Evolutionary conservation across 2,888 invertebrate species (phyloP), one percentile per base, ranked within the genome.

Genomic region (Spodoptera picta): DNA sequence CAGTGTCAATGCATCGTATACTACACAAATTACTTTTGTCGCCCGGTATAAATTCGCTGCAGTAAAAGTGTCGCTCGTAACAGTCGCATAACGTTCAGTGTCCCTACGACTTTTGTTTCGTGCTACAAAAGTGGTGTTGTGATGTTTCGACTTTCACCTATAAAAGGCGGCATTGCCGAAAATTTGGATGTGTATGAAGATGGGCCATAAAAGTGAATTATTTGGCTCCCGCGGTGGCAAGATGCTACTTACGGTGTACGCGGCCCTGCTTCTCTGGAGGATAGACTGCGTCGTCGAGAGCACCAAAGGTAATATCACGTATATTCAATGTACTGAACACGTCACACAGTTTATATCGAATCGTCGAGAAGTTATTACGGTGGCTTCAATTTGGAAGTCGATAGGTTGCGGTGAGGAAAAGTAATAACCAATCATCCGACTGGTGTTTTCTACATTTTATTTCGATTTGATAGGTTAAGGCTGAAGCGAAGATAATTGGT

Each of bases 251-350:
- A 91, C 90, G 61, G 64, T 92, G 57, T 93, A 90, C 82, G 83
- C 87, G 58, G 90, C 90, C 57, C 76, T 94, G 75, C 89, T 94
- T 79, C 90, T 94, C 71, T 93, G 92, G 92, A 90, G 91, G 83
- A 86, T 93, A 73, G 93, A 93, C 88, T 90, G 89, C 74, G 88
- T 90, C 78, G 94, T 92, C 69, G 94, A 92, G 77, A 93, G 92
- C 80, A 91, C 92, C 65, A 94, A 92, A 93, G 94, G 94, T 94
- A 90, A 89, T 82, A 75, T 60, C 69, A 60, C 71, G 65, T 75
- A 62, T 77, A 63, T 68, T 76, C 68, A 71, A 63, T 79, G 76
- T 71, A 53, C 58, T 46, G 46, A 72, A 53, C 60, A 45, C 50
- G 67, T 66, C 73, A 63, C 73, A 59, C n/a, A 68, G 73, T 64